phyloP scores from a whole-genome alignment of 2,888 invertebrate species.

The Hypomecis atomaria region DNA sequence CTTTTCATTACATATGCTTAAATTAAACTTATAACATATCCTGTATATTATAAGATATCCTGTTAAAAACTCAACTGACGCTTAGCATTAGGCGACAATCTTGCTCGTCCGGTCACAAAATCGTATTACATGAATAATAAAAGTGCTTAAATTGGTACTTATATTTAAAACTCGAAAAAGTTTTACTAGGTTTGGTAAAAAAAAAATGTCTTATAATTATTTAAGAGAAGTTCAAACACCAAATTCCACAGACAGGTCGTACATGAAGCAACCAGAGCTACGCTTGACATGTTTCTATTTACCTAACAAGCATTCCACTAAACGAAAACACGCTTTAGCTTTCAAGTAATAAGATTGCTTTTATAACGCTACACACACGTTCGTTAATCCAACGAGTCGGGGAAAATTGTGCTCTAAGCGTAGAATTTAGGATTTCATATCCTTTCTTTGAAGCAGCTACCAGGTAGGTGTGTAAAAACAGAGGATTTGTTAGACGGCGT shows the following conservation, averaged over 20 bases:
- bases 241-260: slow-evolving; percentile 60
- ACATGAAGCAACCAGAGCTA: slow-evolving; percentile 55
- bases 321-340: slow-evolving; percentile 51
- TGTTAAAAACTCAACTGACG: too few relatives aligned
- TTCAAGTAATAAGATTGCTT: slow-evolving; percentile 50
- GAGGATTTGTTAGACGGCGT: slow-evolving; percentile 44
- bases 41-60: too few relatives aligned
- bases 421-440: slow-evolving; percentile 58
- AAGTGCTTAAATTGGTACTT: too few relatives aligned
- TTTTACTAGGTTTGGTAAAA: slow-evolving; percentile 20
- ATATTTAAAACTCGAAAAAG: too few relatives aligned
- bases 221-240: slow-evolving; percentile 55
- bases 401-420: slow-evolving; percentile 55
- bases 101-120: too few relatives aligned
- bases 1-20: too few relatives aligned
- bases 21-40: too few relatives aligned
- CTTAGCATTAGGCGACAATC: too few relatives aligned
- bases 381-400: slow-evolving; percentile 40
- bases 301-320: slow-evolving; percentile 41
- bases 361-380: slow-evolving; percentile 41
- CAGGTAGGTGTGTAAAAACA: slow-evolving; percentile 54
- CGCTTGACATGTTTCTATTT: slow-evolving; percentile 64
- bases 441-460: slow-evolving; percentile 46
- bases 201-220: slow-evolving; percentile 47
- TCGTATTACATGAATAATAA: too few relatives aligned